These are phyloP conservation scores for Laterallus jamaicensis DNA, from an alignment of 2,113 vertebrate species.

Conservation along the genomic window DNA sequence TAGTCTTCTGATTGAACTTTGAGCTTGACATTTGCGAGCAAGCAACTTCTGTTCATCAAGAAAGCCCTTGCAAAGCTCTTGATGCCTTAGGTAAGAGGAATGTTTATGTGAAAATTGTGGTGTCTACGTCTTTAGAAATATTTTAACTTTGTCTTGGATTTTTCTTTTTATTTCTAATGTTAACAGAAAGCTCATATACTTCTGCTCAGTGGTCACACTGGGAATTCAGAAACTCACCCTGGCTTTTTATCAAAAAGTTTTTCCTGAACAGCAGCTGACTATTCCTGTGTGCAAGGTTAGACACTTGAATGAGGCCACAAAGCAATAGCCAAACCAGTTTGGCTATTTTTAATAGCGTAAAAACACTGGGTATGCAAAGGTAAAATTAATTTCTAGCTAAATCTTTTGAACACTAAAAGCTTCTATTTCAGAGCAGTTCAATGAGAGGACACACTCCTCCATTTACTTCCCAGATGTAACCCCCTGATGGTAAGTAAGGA, in stretches of 20 bases:
- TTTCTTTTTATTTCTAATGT: not conserved
- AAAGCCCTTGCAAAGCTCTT: not conserved
- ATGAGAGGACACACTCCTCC: not conserved
- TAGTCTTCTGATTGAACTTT: not conserved
- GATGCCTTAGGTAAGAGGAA: not conserved
- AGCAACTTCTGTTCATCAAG: not conserved
- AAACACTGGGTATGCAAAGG: not conserved
- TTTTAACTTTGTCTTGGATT: not conserved
- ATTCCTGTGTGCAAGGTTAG: not conserved
- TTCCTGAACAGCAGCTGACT: not conserved
- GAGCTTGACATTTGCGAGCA: rapidly evolving
- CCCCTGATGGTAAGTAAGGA: not conserved
- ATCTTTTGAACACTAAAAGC: not conserved
- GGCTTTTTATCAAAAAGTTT: not conserved
- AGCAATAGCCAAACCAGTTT: not conserved
- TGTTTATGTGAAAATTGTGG: rapidly evolving
- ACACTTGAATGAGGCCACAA: not conserved
- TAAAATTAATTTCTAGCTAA: not conserved
- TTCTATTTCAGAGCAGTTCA: not conserved
- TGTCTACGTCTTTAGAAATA: not conserved
- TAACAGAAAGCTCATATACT: not conserved
- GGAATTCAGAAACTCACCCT: not conserved
- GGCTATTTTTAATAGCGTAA: not conserved
- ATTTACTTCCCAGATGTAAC: not conserved
- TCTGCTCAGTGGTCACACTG: not conserved